These are phyloP conservation scores for Carollia perspicillata DNA, from an alignment of 2,113 vertebrate genomes.

Conservation along the genomic window DNA sequence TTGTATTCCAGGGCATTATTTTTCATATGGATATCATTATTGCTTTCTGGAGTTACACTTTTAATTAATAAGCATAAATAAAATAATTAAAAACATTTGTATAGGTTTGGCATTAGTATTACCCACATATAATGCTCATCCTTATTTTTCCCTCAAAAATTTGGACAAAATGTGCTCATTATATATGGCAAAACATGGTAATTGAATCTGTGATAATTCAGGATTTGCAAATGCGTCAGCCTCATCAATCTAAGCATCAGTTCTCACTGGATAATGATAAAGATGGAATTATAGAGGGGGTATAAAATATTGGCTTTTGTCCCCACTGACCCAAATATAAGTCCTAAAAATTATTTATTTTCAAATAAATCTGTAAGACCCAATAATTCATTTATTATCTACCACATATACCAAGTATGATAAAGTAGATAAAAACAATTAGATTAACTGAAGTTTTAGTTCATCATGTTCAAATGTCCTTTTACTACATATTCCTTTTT, in stretches of 20 bases:
- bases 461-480: not conserved
- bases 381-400: not conserved
- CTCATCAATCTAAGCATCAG: not conserved
- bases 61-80: too few species aligned
- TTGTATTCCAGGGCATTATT: too few species aligned
- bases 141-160: too few species aligned
- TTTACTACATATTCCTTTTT: not conserved
- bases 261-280: not conserved
- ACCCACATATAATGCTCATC: too few species aligned
- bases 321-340: not conserved
- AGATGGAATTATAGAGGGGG: not conserved
- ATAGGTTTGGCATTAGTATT: too few species aligned
- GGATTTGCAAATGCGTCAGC: not conserved
- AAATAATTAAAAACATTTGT: too few species aligned
- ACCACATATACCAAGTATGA: not conserved
- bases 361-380: not conserved
- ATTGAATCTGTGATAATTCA: conserved; percentile 31
- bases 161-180: too few species aligned
- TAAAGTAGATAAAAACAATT: not conserved
- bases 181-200: not conserved
- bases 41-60: too few species aligned
- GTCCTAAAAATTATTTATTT: not conserved
- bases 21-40: too few species aligned
- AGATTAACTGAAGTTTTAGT: not conserved
- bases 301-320: not conserved